A percentile compares a stretch with the other conserved stretches of the same genome.
These are phyloP conservation scores for Aphidoletes aphidimyza DNA, from an alignment of 2,888 invertebrate genomes.

Conservation along the genomic window DNA sequence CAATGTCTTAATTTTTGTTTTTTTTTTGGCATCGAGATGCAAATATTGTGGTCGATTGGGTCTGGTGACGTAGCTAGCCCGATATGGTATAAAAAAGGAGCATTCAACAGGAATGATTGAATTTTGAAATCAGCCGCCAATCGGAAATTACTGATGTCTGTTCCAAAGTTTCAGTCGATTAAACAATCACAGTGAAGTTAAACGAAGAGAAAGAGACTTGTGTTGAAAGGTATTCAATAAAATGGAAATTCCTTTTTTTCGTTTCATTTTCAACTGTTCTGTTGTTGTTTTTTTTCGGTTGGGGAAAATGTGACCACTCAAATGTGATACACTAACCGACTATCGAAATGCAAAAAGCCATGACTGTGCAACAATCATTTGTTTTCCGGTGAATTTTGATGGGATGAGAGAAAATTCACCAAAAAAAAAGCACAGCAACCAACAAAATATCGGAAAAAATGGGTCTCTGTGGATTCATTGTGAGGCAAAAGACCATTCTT, in stretches of 20 bases:
- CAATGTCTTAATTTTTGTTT: background rate
- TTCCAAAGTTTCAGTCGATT: background rate
- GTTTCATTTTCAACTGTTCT: too few species aligned
- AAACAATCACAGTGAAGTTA: background rate
- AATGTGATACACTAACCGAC: slow-evolving; percentile 32
- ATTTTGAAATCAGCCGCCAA: slow-evolving; percentile 33
- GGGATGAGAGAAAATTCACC: too few species aligned
- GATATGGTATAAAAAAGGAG: background rate
- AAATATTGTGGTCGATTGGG: background rate
- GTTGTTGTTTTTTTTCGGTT: background rate
- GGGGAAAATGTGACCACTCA: slow-evolving; percentile 10
- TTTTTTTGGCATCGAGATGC: background rate
- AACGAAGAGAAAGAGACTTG: background rate
- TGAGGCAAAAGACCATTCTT: too few species aligned
- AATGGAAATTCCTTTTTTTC: background rate
- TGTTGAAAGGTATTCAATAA: background rate
- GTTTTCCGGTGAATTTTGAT: background rate
- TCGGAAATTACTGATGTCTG: slow-evolving; percentile 37
- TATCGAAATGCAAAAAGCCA: background rate
- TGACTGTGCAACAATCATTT: slow-evolving; percentile 11
- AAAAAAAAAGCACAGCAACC: too few species aligned
- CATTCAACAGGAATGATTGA: slow-evolving; percentile 43
- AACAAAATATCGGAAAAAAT: background rate
- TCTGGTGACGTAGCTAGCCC: background rate
- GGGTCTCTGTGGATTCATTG: too few species aligned